Evolutionary conservation across 2,888 invertebrate genomes (phyloP).

Genomic region (Melinaea marsaeus): DNA sequence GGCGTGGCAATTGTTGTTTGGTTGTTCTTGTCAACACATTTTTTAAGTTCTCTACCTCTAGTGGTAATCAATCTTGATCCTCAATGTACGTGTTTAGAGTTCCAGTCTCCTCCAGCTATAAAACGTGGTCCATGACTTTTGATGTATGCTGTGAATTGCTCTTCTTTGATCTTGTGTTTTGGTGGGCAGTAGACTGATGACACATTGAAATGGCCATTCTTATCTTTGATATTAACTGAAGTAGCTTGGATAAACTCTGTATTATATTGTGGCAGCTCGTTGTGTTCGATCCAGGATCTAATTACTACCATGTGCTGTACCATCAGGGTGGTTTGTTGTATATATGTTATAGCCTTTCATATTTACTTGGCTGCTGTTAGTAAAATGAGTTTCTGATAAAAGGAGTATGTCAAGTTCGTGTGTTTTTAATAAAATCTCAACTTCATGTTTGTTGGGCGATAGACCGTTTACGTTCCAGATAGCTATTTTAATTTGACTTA

Average conservation of each 20-base stretch:
- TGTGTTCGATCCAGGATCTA: conserved; percentile 10
- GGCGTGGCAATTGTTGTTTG: conserved; percentile 21
- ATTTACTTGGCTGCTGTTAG: conserved; percentile 5
- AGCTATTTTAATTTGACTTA: conserved; percentile 13
- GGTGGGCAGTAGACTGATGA: conserved; percentile 22
- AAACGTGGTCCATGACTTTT: conserved; percentile 18
- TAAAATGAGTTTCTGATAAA: conserved; percentile 26
- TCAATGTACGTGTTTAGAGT: conserved; percentile 26
- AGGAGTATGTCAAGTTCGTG: conserved; percentile 24
- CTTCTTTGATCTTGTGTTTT: conserved; percentile 15
- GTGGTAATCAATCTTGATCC: conserved; percentile 26
- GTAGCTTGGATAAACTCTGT: conserved; percentile 15
- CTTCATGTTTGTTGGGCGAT: conserved; percentile 20
- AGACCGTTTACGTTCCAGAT: conserved; percentile 29
- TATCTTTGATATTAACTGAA: conserved; percentile 4
- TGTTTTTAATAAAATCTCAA: conserved; percentile 5
- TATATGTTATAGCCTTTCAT: conserved; percentile 9
- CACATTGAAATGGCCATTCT: conserved; percentile 7
- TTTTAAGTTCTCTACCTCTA: conserved; percentile 31
- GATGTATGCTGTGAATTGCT: conserved; percentile 10
- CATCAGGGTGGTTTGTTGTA: conserved; percentile 14
- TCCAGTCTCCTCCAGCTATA: conserved; percentile 27
- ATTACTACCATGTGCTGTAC: conserved; percentile 13
- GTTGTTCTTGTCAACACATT: conserved; percentile 20
- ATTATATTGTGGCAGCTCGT: background rate